phyloP scores from a whole-genome alignment of 2,113 vertebrate species.

The Bos indicus region DNA sequence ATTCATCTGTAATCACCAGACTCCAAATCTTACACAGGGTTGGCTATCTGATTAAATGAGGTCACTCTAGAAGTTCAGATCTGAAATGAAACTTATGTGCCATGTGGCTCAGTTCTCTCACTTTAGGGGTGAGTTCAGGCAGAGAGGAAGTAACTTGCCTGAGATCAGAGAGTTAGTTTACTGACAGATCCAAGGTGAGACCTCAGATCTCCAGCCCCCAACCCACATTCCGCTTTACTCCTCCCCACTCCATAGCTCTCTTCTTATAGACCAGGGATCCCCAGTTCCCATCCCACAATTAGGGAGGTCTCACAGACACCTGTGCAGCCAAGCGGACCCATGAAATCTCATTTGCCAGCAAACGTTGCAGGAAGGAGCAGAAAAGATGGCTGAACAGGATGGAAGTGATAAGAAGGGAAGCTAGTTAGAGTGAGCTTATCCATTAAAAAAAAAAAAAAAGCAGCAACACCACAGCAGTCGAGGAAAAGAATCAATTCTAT shows the following conservation, averaged over 20 bases:
- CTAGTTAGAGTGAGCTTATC: neutral
- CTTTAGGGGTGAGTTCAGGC: neutral
- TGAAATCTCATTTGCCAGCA: neutral
- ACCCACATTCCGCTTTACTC: neutral
- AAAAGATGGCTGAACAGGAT: neutral
- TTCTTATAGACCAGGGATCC: neutral
- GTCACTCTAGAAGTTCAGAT: neutral
- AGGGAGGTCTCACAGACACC: neutral
- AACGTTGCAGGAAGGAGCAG: neutral
- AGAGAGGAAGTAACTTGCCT: neutral
- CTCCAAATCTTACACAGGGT: neutral
- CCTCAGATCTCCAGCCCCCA: neutral
- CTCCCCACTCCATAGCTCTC: neutral
- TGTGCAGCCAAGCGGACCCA: neutral
- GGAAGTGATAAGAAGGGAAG: neutral
- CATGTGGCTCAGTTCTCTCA: neutral
- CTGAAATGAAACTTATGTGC: neutral
- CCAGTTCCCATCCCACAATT: neutral
- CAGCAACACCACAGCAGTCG: neutral
- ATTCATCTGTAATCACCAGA: neutral
- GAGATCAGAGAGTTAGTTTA: neutral
- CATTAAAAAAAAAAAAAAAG: neutral
- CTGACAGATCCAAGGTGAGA: neutral
- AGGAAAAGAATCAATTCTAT: constrained; percentile 32
- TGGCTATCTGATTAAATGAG: neutral